Base-by-base conservation (phyloP, 2,797 vertebrate genomes). In the Esox lucius region DNA sequence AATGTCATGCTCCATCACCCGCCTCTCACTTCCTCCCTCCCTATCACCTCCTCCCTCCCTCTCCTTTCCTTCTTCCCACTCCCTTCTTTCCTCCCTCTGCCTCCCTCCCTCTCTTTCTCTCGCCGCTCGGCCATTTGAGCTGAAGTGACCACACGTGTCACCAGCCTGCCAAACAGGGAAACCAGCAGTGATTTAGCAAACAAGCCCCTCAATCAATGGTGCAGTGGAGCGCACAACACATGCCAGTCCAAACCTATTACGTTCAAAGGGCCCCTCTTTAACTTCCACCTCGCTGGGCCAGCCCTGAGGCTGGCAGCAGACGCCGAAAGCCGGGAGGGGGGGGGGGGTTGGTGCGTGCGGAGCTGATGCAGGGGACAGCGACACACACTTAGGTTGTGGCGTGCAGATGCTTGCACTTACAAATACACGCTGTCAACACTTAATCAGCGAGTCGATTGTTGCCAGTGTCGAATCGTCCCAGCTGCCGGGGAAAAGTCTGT, bases 171-270 rank as follows among this genome's bases (percentile, higher is more conserved):
- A 95, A 95, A 94, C 90, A 87, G 91, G 83, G 90, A 92, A 94
- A 95, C 91, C 93, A 93, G 93, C 95, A 94, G 95, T 96, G 95
- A 97, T 96, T 96, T 95, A 96, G 94, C 95, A 96, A 95, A 96
- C 94, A 94, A 96, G 92, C 88, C 53, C 82, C 95, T 95, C 95
- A 96, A 96, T 97, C 96, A 96, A 96, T 97, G 95, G 93, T 90
- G 93, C 95, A 93, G 86, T 94, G 94, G 92, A 93, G 96, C 95
- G 87, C 83, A 90, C 91, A 96, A 96, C 94, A 95, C 95, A 95
- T 94, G 93, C 93, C 95, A 97, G 96, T 97, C 96, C 96, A 94
- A 96, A 96, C 88, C 95, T 90, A 97, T 97, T 96, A 96, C 87
- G 91, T 94, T 96, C 95, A 96, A 96, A 93, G 90, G 90, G 86